Conservation (phyloP, 2,888 invertebrate genomes). For the Lasioglossum villosulum region DNA sequence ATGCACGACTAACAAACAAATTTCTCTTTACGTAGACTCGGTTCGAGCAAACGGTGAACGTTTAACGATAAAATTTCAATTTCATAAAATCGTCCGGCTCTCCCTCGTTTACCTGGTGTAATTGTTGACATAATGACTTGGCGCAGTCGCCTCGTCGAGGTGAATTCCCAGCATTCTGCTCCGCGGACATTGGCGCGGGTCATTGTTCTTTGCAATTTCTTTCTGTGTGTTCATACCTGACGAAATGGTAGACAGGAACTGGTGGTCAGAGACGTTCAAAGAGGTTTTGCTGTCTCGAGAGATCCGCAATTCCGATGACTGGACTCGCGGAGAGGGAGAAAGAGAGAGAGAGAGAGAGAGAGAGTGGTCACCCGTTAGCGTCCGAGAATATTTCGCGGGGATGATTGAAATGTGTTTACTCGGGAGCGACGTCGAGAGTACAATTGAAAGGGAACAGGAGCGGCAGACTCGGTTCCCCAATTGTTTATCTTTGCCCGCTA, state of each 20-base stretch:
- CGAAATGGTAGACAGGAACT: neutral
- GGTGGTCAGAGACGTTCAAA: constrained; percentile 3
- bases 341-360: neutral
- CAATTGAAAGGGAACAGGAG: constrained; percentile 52
- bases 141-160: neutral
- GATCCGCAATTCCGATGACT: constrained; percentile 7
- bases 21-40: too few relatives aligned
- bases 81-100: neutral
- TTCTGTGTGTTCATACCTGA: constrained; percentile 4
- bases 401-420: constrained; percentile 67
- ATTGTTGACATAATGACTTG: constrained; percentile 3
- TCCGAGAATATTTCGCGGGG: constrained; percentile 11
- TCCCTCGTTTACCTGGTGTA: neutral
- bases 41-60: too few relatives aligned
- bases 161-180: neutral
- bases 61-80: too few relatives aligned
- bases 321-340: neutral
- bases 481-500: constrained; percentile 55
- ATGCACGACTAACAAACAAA: too few relatives aligned
- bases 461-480: constrained; percentile 46
- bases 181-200: neutral
- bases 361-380: neutral
- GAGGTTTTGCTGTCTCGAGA: constrained; percentile 3
- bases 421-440: constrained; percentile 65
- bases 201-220: constrained; percentile 4